Evolutionary conservation across 2,888 invertebrate genomes (phyloP), one percentile per base, ranked within the genome.

Genomic region (Platycheirus rosarum): DNA sequence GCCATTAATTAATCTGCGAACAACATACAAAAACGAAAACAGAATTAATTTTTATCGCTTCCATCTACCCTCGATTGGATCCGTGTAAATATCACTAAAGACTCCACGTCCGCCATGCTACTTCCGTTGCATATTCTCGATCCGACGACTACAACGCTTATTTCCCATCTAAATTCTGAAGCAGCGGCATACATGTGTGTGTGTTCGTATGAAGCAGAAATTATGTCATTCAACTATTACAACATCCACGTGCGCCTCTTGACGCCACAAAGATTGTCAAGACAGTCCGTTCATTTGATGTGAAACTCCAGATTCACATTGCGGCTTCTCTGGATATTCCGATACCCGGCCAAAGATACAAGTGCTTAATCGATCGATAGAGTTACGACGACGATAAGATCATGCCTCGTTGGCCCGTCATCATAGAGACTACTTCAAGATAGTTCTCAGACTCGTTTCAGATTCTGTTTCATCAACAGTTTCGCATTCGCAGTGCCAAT

Each of bases 191-290:
- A 8, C 6, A 5, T 2, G 44, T 49, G 40, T 63, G 40, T 55
- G 18, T 42, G 29, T 23, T 8, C 23, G 23, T 20, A 23, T 4
- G 4, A 6, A 29, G 42, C 14, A 57, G 40, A 32, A 69, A 46
- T 82, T 76, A 82, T 76, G 76, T 82, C 80, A 82, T 57, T 71
- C 66, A 68, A 71, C 66, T 82, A 35, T 82, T 82, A 71, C 71
- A 66, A 62, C 80, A 76, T 76, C 76, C 80, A 82, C 80, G 80
- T 82, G 79, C 79, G 13, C 37, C 1, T 65, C 35, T 48, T 62
- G 60, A 71, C 77, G 51, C 62, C 46, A 48, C 8, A 26, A 26
- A 26, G 26, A 26, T n/a, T n/a, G n/a, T n/a, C n/a, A n/a, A n/a
- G n/a, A n/a, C 29, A 53, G 18, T 69, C 35, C 42, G 55, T 32